These are phyloP conservation scores for Nipponia nippon DNA, from an alignment of 2,113 vertebrate genomes.

Conservation along the genomic window DNA sequence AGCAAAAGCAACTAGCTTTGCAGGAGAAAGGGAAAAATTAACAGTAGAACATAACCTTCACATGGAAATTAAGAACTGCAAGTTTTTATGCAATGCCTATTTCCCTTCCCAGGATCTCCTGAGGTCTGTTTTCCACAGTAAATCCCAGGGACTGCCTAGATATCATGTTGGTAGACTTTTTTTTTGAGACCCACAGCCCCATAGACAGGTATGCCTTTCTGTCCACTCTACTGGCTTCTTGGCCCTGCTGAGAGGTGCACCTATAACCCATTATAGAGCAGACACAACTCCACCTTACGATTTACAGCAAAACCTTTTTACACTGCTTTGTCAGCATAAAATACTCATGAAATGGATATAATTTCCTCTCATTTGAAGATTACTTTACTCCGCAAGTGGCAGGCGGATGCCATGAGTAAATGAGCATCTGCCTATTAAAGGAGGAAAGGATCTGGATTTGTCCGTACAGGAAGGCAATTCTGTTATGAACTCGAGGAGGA, in stretches of 20 bases:
- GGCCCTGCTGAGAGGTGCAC: not conserved
- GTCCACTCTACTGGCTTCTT: not conserved
- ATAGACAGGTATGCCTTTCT: not conserved
- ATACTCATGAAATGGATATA: not conserved
- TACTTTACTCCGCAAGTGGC: not conserved
- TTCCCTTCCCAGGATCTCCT: not conserved
- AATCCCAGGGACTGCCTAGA: not conserved
- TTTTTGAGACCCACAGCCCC: not conserved
- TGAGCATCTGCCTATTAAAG: not conserved
- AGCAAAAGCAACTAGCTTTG: not conserved
- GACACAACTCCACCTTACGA: not conserved
- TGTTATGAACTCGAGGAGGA: not conserved
- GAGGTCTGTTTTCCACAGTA: not conserved
- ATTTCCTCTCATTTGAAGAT: not conserved
- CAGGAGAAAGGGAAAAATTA: not conserved
- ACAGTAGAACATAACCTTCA: not conserved
- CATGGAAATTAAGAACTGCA: not conserved
- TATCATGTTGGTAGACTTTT: accelerated
- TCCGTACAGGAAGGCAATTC: not conserved
- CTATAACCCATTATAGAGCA: not conserved
- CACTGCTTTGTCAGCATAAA: not conserved
- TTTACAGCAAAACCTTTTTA: not conserved
- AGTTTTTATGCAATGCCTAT: not conserved
- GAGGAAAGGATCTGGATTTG: not conserved
- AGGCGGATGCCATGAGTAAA: not conserved